A percentile compares a stretch with the other conserved stretches of the same genome.
phyloP scores from a whole-genome alignment of 2,113 vertebrate genomes.

The Pelvicachromis taeniatus region DNA sequence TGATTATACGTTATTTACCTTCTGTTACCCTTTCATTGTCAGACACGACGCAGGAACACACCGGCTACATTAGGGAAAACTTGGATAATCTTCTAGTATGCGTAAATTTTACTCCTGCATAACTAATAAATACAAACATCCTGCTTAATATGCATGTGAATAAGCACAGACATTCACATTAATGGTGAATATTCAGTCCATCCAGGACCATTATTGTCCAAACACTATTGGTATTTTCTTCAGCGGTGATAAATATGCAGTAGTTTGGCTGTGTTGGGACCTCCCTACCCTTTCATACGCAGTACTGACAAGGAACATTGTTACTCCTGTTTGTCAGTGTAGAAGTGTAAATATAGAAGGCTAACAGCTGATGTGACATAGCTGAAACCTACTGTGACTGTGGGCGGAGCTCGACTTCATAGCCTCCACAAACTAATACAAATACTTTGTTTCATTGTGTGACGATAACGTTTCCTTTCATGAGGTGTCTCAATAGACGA shows the following conservation, averaged over 20 bases:
- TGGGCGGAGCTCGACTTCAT: neutral
- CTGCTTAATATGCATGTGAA: neutral
- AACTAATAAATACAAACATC: neutral
- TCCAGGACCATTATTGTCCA: neutral
- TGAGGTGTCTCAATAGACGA: constrained; percentile 15
- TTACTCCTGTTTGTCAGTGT: neutral
- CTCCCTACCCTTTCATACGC: accelerated
- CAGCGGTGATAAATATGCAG: neutral
- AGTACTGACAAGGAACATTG: neutral
- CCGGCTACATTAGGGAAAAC: neutral
- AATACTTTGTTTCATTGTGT: neutral
- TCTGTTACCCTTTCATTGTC: no score
- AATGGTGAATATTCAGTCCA: neutral
- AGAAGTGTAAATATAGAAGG: neutral
- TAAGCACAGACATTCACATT: neutral
- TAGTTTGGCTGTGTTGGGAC: neutral
- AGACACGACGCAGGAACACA: no score
- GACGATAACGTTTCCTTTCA: neutral
- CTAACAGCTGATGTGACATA: neutral
- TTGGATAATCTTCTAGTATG: neutral
- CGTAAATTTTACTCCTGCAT: neutral
- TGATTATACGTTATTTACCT: no score
- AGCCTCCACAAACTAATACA: neutral
- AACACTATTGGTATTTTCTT: neutral
- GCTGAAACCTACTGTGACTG: neutral